A percentile compares a stretch with the other conserved stretches of the same genome.
Evolutionary conservation across 2,797 vertebrate species (phyloP).

Genomic region (Tarsius wallacei): DNA sequence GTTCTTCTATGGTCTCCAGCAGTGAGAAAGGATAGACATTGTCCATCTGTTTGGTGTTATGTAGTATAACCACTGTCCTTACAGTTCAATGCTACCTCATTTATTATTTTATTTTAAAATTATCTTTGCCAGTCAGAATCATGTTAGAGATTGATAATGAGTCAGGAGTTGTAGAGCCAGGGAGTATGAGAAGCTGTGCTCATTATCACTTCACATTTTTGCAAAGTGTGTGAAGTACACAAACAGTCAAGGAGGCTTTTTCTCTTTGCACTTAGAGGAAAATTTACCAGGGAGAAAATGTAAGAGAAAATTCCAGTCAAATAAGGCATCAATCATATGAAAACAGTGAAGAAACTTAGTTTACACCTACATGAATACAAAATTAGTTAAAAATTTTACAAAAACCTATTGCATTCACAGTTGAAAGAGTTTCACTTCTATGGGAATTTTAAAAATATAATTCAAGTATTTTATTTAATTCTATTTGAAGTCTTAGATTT

Average conservation of each 20-base stretch:
- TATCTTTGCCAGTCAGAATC: slow-evolving; percentile 31
- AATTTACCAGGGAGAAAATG: neutral
- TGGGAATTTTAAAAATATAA: slow-evolving; percentile 9
- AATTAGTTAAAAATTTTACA: neutral
- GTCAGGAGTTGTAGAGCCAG: neutral
- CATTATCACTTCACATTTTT: neutral
- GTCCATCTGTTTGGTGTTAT: neutral
- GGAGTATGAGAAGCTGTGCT: neutral
- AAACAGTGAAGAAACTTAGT: slow-evolving; percentile 19
- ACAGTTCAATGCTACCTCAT: neutral
- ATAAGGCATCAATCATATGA: neutral
- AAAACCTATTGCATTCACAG: neutral
- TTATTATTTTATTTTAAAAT: neutral
- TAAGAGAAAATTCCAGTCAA: slow-evolving; percentile 9
- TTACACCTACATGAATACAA: slow-evolving; percentile 9
- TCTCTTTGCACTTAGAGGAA: slow-evolving; percentile 35
- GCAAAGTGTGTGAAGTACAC: neutral
- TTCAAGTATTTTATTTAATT: slow-evolving; percentile 66
- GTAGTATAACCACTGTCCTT: neutral
- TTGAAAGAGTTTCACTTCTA: neutral
- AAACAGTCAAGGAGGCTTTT: neutral
- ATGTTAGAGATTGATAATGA: neutral
- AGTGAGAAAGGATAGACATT: neutral
- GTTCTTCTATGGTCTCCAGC: neutral
- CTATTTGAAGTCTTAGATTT: slow-evolving; percentile 54